Evolutionary conservation across 2,113 vertebrate genomes (phyloP).

Genomic region (Echinops telfairi): DNA sequence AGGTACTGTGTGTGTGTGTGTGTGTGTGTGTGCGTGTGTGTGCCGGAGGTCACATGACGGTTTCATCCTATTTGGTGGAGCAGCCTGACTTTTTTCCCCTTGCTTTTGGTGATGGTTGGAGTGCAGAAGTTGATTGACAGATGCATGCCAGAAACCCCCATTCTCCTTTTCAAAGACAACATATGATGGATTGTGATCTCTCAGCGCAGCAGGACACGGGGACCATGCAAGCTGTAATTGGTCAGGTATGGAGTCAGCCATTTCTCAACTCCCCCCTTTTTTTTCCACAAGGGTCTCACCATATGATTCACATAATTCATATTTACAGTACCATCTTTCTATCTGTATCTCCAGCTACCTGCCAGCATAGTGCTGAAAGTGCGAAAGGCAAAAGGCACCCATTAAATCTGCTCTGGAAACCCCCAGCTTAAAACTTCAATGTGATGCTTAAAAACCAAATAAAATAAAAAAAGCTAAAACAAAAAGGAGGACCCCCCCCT

Average conservation of each 20-base stretch:
- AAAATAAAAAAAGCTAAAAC: conserved; percentile 38
- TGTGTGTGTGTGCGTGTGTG: conserved; percentile 84
- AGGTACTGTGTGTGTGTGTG: conserved; percentile 87
- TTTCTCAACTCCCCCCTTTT: conserved; percentile 90
- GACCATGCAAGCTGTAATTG: conserved; percentile 94
- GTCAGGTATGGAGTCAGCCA: conserved; percentile 94
- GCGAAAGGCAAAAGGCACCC: conserved; percentile 84
- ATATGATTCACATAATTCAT: conserved; percentile 93
- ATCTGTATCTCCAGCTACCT: conserved; percentile 88
- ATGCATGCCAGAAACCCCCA: conserved; percentile 92
- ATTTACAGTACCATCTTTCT: conserved; percentile 91
- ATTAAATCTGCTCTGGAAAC: conserved; percentile 85
- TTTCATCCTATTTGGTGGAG: conserved; percentile 92
- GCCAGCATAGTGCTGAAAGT: conserved; percentile 85
- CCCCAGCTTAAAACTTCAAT: conserved; percentile 84
- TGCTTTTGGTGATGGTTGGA: conserved; percentile 93
- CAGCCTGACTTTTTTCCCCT: conserved; percentile 90
- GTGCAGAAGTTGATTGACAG: conserved; percentile 93
- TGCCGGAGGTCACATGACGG: conserved; percentile 91
- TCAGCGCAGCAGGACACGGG: conserved; percentile 91
- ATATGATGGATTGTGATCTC: conserved; percentile 93
- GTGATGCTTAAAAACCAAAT: conserved; percentile 73
- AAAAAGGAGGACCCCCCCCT: too few relatives aligned
- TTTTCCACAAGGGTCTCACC: conserved; percentile 88
- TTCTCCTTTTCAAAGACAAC: conserved; percentile 92